Evolutionary conservation across 2,113 vertebrate species (phyloP), one percentile per base, ranked within the genome.

Genomic region (Riparia riparia): DNA sequence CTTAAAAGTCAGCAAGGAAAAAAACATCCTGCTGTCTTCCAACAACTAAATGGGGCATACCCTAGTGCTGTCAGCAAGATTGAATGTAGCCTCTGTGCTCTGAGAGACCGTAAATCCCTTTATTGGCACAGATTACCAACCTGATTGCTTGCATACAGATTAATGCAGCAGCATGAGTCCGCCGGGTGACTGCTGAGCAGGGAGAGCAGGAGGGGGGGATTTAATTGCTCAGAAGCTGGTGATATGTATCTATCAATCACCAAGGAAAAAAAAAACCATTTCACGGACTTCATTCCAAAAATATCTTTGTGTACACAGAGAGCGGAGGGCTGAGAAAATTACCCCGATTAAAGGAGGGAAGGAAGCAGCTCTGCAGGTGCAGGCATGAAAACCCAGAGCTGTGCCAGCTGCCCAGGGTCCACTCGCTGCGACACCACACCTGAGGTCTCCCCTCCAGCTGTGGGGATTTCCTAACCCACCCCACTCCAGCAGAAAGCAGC

Each of bases 141-240:
- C 2, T 25, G 78, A 93, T 94, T 83, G 82, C 91, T 96, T 86
- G 82, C 79, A 91, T 89, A 68, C 69, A 74, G 86, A 94, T 71
- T 72, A 93, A 85, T 74, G 44, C 84, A 90, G 57, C 78, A 88
- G 68, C 70, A 32, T 25, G 71, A 85, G 86, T 81, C 80, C 51
- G 80, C 74, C 50, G 90, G 53, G 54, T 78, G 76, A 95, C 65
- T 77, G 88, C 77, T 79, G 70, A 89, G 85, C 49, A 34, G n/a
- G 49, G 72, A 56, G 70, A 82, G 58, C 12, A 3, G 69, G 56
- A 90, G 28, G 41, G 24, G n/a, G n/a, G n/a, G 71, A 77, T 51
- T 93, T 81, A 65, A 77, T 87, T 95, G 78, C 72, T 89, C 13
- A 6, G 74, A 92, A 82, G 58, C n/a, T 86, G 57, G 29, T 63